Conservation (phyloP, 1,140 invertebrate species). For the Papilio aristodemus region DNA sequence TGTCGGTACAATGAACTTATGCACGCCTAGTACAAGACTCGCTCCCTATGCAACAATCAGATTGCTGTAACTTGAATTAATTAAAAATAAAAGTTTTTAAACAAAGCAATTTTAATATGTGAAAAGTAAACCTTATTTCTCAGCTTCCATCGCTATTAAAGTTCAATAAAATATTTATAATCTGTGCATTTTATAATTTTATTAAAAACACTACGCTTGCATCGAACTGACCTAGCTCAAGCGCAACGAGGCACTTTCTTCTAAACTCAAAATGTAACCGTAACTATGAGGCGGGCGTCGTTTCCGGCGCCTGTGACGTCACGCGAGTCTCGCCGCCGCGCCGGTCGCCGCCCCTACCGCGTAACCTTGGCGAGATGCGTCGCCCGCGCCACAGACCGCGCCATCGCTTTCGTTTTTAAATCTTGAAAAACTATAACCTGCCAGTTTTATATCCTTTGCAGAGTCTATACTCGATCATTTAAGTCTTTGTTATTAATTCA, state of each 20-base stretch:
- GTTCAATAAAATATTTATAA: not conserved
- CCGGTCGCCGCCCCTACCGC: slow-evolving; percentile 72
- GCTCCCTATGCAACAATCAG: slow-evolving; percentile 10
- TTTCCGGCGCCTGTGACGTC: slow-evolving; percentile 79
- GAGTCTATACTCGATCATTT: not conserved
- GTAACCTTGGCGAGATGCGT: slow-evolving; percentile 71
- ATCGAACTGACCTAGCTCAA: slow-evolving; percentile 73
- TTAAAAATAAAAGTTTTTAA: too few species aligned
- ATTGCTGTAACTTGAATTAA: not conserved
- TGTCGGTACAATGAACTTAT: slow-evolving; percentile 28
- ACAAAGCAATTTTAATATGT: not conserved
- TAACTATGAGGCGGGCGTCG: slow-evolving; percentile 75
- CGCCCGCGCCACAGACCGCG: slow-evolving; percentile 38
- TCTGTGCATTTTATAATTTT: not conserved
- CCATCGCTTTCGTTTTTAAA: slow-evolving; percentile 67
- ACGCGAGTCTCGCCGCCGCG: slow-evolving; percentile 63
- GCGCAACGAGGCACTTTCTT: slow-evolving; percentile 69
- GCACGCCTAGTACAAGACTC: slow-evolving; percentile 15
- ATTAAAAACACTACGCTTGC: slow-evolving; percentile 35
- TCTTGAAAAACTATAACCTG: slow-evolving; percentile 23
- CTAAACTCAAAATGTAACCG: slow-evolving; percentile 78
- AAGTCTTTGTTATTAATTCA: not conserved
- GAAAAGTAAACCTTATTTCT: not conserved
- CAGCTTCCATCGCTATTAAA: not conserved
- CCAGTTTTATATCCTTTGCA: slow-evolving; percentile 28